Conservation (phyloP, 2,797 vertebrate genomes). For the Mormyrops boulengeri region DNA sequence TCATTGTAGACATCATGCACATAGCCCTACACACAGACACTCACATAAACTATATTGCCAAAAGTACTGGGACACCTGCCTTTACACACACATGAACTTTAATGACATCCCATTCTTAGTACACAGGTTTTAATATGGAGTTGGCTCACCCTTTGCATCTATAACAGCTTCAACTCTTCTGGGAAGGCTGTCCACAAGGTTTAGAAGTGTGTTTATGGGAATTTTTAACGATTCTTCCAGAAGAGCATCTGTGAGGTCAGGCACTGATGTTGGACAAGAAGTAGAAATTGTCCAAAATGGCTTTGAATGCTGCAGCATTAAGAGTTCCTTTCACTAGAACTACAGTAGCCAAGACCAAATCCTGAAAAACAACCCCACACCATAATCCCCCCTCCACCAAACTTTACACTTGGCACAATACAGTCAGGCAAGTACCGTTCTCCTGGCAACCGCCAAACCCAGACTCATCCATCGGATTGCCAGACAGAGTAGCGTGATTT, state of each 20-base stretch:
- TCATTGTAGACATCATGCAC: neutral
- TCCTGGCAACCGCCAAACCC: neutral
- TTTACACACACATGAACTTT: neutral
- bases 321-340: neutral
- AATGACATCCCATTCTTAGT: neutral
- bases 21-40: neutral
- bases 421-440: neutral
- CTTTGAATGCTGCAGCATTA: neutral
- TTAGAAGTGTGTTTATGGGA: neutral
- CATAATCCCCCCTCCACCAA: neutral
- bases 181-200: neutral
- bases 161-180: neutral
- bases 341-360: neutral
- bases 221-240: neutral
- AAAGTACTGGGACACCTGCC: neutral
- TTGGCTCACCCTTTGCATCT: neutral
- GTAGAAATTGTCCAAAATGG: neutral
- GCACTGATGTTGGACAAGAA: neutral
- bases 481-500: neutral
- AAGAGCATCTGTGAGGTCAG: neutral
- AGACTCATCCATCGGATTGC: neutral
- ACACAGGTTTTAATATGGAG: neutral
- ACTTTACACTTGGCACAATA: neutral
- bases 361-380: neutral
- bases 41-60: neutral